These are phyloP conservation scores for Thaumatotibia leucotreta DNA, from an alignment of 1,140 invertebrate species.

Conservation along the genomic window DNA sequence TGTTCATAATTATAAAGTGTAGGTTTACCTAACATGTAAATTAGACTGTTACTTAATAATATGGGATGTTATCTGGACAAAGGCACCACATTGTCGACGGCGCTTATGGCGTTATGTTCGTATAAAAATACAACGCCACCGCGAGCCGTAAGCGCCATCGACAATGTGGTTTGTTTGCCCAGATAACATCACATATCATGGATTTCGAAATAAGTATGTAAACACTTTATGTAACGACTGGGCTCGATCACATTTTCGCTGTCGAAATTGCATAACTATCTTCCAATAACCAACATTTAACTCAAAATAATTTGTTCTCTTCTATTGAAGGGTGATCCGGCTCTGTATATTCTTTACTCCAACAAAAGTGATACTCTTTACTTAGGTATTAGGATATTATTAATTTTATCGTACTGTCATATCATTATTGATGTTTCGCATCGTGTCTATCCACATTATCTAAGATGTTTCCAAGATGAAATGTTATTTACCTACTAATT, in stretches of 20 bases:
- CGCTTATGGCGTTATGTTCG: too few species aligned
- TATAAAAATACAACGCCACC: too few species aligned
- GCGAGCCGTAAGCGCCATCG: too few species aligned
- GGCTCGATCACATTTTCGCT: too few species aligned
- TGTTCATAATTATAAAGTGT: neutral
- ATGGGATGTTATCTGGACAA: too few species aligned
- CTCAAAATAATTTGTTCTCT: neutral
- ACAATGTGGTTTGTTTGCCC: too few species aligned
- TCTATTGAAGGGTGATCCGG: neutral
- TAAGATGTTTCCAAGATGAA: constrained; percentile 25
- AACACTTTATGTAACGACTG: too few species aligned
- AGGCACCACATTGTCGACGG: too few species aligned
- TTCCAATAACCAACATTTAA: neutral
- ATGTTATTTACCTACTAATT: constrained; percentile 26
- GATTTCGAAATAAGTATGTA: too few species aligned
- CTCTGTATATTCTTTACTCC: neutral
- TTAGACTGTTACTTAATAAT: too few species aligned
- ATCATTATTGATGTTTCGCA: constrained; percentile 23
- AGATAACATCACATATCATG: too few species aligned
- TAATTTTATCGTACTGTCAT: constrained; percentile 27
- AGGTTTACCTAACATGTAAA: neutral
- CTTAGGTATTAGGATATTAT: constrained; percentile 14
- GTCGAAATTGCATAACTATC: neutral
- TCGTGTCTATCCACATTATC: constrained; percentile 19
- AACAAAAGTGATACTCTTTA: neutral